Conservation (phyloP, 2,113 vertebrate species). For the Bufo gargarizans region DNA sequence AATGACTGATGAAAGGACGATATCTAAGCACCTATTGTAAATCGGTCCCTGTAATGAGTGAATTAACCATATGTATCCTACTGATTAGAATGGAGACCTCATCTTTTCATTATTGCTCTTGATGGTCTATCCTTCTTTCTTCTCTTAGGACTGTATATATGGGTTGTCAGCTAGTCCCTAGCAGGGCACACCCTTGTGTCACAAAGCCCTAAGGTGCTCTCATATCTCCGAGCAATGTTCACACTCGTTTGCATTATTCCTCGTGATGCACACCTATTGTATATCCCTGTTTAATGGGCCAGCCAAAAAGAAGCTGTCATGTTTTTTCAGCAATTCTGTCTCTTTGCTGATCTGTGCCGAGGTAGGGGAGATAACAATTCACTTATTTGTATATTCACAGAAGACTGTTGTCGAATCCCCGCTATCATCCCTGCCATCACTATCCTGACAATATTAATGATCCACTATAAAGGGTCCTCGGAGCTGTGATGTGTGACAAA, state of each 20-base stretch:
- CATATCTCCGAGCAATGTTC: slow-evolving; percentile 28
- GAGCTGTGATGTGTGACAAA: slow-evolving; percentile 97
- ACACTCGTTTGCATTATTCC: slow-evolving; percentile 43
- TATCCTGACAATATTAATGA: slow-evolving; percentile 99
- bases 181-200: slow-evolving; percentile 66
- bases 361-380: slow-evolving; percentile 74
- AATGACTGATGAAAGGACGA: not conserved
- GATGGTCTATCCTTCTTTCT: not conserved
- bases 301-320: slow-evolving; percentile 56
- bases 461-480: slow-evolving; percentile 91
- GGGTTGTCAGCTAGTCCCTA: not conserved
- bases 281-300: slow-evolving; percentile 51
- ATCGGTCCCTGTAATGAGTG: not conserved
- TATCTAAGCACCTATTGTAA: not conserved
- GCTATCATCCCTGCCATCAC: slow-evolving; percentile 82
- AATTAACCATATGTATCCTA: not conserved
- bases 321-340: slow-evolving; percentile 51
- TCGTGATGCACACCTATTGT: slow-evolving; percentile 52
- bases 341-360: slow-evolving; percentile 62
- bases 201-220: slow-evolving; percentile 61
- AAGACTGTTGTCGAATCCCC: slow-evolving; percentile 72
- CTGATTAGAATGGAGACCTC: not conserved
- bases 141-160: not conserved
- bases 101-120: not conserved
- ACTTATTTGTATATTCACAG: slow-evolving; percentile 83